Conservation (phyloP, 2,888 invertebrate genomes). For the Rapana venosa region DNA sequence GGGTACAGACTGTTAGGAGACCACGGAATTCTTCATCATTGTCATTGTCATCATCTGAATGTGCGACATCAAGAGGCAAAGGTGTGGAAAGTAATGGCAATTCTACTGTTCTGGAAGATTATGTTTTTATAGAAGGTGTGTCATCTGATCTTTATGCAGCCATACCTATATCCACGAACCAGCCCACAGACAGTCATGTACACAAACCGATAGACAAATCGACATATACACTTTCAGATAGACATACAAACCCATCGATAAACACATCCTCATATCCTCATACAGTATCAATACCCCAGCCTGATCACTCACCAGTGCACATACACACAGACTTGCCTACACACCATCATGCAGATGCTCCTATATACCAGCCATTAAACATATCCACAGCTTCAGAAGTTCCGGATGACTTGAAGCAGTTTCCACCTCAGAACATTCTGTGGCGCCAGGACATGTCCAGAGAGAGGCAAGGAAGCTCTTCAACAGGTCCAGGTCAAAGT, state of each 20-base stretch:
- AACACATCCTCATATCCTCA: too few species aligned
- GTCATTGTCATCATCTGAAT: conserved; percentile 24
- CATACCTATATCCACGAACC: background rate
- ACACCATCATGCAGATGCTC: too few species aligned
- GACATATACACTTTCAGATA: background rate
- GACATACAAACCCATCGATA: too few species aligned
- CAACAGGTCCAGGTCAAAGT: background rate
- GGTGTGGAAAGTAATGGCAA: background rate
- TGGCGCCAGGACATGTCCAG: conserved; percentile 25
- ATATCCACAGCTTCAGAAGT: background rate
- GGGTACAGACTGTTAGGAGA: background rate
- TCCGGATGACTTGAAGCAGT: background rate
- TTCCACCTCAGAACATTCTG: background rate
- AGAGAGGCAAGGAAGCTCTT: background rate
- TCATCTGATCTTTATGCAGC: background rate
- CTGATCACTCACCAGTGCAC: too few species aligned
- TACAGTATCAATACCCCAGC: too few species aligned
- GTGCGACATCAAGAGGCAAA: background rate
- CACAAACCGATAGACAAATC: background rate
- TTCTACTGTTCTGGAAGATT: background rate
- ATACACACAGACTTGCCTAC: too few species aligned
- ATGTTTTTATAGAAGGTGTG: background rate
- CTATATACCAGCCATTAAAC: too few species aligned
- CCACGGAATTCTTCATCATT: background rate
- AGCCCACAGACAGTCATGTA: background rate